Percentiles rank a stretch among this genome's conserved stretches.
Evolutionary conservation across 2,113 vertebrate genomes (phyloP).

Genomic region (Prunella fulvescens): DNA sequence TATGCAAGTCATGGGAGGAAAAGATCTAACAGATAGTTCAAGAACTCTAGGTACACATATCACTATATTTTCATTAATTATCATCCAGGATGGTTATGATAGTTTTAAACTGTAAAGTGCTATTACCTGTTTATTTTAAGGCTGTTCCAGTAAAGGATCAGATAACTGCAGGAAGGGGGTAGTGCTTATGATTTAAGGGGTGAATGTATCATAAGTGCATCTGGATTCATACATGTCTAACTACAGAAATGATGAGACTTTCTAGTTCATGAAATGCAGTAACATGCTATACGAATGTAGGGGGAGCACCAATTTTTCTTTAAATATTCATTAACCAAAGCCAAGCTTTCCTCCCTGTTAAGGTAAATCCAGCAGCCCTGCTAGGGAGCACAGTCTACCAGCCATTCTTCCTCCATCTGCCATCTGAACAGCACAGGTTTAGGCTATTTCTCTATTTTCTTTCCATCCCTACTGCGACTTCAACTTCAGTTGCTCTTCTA

Average conservation of each 20-base stretch:
- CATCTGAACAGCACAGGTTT: neutral
- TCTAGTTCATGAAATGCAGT: neutral
- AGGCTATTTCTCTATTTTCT: neutral
- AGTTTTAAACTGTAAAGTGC: neutral
- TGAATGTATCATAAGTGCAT: neutral
- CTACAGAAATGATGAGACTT: neutral
- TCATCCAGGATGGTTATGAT: neutral
- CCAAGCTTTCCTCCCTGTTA: neutral
- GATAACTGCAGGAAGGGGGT: neutral
- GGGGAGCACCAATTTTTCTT: neutral
- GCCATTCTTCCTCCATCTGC: neutral
- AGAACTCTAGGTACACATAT: neutral
- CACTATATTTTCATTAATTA: neutral
- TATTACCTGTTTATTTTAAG: neutral
- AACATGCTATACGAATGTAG: neutral
- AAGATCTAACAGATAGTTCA: neutral
- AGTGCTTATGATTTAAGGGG: neutral
- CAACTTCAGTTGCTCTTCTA: neutral
- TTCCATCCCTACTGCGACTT: neutral
- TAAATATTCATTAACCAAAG: neutral
- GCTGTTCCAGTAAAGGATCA: neutral
- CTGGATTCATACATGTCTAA: neutral
- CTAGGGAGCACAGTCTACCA: neutral
- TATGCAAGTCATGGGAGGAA: neutral
- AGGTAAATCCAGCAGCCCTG: neutral